Evolutionary conservation across 2,113 vertebrate genomes (phyloP).

Genomic region (Eolophus roseicapilla): DNA sequence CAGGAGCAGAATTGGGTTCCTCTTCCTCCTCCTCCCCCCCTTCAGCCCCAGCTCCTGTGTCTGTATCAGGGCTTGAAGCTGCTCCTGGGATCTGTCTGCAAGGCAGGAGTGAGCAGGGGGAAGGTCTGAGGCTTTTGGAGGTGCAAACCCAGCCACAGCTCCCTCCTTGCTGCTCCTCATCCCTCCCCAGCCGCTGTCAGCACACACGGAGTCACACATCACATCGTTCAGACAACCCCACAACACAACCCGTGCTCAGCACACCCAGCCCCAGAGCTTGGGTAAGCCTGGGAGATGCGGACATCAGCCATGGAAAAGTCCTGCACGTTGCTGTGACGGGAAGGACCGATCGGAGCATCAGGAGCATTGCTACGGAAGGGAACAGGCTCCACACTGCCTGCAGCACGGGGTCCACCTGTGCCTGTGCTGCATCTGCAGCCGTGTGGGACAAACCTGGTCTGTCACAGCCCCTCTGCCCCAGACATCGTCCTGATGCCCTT

Average conservation of each 20-base stretch:
- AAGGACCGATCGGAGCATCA: fast-evolving
- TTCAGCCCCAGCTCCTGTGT: not conserved
- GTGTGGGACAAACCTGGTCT: fast-evolving
- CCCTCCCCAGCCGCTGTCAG: not conserved
- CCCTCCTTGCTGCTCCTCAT: not conserved
- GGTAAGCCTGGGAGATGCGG: not conserved
- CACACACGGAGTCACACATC: fast-evolving
- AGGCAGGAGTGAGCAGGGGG: not conserved
- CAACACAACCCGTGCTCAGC: fast-evolving
- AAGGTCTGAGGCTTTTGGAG: not conserved
- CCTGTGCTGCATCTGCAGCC: fast-evolving
- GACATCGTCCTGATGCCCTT: fast-evolving
- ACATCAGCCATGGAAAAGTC: not conserved
- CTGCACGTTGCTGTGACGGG: fast-evolving
- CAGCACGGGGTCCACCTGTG: not conserved
- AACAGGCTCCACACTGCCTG: fast-evolving
- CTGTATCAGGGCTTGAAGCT: fast-evolving
- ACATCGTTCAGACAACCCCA: not conserved
- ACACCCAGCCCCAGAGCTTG: not conserved
- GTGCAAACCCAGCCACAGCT: not conserved
- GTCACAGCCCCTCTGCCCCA: fast-evolving
- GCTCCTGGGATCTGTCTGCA: not conserved
- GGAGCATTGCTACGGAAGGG: not conserved
- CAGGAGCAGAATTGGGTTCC: not conserved
- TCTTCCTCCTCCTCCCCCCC: not conserved